Conservation (phyloP, 2,113 vertebrate species). For the Hydrochoerus hydrochaeris region DNA sequence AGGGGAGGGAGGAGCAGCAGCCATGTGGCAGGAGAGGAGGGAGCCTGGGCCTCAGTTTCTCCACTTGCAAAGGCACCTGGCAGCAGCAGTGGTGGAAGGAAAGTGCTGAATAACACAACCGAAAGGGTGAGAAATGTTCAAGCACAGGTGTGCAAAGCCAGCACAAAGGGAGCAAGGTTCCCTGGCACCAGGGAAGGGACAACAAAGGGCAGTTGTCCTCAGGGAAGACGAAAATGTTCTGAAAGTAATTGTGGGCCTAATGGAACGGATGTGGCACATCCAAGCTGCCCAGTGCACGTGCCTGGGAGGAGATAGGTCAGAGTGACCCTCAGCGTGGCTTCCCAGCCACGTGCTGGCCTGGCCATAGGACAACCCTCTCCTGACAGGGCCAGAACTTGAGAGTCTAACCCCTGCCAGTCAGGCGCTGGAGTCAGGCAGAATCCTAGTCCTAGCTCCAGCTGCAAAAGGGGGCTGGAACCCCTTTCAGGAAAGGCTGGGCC, state of each 20-base stretch:
- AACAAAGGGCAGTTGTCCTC: neutral
- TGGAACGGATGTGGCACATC: neutral
- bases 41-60: neutral
- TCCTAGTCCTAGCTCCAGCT: neutral
- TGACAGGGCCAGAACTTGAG: neutral
- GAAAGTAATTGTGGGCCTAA: neutral
- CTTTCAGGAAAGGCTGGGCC: neutral
- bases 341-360: fast-evolving
- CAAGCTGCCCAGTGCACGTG: neutral
- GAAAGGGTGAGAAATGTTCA: neutral
- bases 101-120: neutral
- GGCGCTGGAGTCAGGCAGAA: neutral
- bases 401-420: neutral
- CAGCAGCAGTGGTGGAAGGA: neutral
- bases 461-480: neutral
- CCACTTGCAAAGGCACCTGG: neutral
- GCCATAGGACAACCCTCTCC: neutral
- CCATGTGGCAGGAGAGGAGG: neutral
- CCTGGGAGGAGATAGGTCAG: neutral
- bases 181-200: neutral
- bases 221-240: neutral
- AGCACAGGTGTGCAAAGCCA: neutral
- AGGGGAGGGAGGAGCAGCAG: neutral
- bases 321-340: fast-evolving
- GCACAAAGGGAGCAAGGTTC: fast-evolving